phyloP scores from a whole-genome alignment of 2,113 vertebrate genomes.

The Strigops habroptila region DNA sequence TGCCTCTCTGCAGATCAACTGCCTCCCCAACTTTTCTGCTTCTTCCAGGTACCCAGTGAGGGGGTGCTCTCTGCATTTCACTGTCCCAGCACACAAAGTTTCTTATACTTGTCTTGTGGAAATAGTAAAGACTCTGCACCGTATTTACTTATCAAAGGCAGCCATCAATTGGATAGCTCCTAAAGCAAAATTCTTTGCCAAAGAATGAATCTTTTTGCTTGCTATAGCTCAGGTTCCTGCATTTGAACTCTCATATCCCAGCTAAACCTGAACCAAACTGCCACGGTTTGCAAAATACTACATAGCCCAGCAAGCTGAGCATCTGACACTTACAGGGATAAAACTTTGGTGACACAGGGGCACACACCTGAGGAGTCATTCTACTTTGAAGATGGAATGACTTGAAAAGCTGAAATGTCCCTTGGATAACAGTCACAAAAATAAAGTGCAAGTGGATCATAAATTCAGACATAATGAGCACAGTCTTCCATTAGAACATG shows the following conservation, averaged over 20 bases:
- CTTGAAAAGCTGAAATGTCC: neutral
- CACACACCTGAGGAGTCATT: neutral
- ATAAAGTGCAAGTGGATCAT: neutral
- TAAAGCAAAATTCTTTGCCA: neutral
- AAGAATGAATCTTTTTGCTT: neutral
- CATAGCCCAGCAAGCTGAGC: rapidly evolving
- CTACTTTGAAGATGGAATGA: neutral
- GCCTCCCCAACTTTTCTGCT: neutral
- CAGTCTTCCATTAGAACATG: neutral
- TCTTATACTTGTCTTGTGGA: neutral
- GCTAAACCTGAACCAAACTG: neutral
- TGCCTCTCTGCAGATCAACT: neutral
- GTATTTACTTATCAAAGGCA: neutral
- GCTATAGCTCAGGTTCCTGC: neutral
- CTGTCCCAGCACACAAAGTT: neutral
- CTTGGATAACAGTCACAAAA: neutral
- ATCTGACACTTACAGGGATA: neutral
- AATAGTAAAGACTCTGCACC: neutral
- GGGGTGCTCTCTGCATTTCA: neutral
- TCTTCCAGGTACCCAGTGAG: neutral
- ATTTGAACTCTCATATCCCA: neutral
- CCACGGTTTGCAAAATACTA: neutral
- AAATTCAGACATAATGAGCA: neutral
- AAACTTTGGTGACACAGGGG: neutral
- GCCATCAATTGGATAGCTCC: neutral